Conservation (phyloP, 1,140 invertebrate genomes). For the Stegodyphus mimosarum region DNA sequence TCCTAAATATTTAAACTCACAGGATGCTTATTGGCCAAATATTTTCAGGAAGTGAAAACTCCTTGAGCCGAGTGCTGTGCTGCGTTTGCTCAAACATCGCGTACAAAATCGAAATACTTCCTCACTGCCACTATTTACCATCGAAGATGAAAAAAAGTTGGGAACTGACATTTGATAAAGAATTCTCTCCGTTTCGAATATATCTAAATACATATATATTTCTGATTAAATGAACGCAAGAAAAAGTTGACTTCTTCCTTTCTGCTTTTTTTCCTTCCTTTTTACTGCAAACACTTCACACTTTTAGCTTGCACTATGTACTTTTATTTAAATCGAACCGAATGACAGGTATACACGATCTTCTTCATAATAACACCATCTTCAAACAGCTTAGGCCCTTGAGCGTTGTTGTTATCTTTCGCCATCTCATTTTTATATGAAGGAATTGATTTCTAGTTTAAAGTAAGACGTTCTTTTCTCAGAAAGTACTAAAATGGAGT, state of each 20-base stretch:
- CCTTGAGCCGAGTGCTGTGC: neutral
- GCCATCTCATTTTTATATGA: constrained; percentile 17
- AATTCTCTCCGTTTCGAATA: neutral
- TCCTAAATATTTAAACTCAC: neutral
- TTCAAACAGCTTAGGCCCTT: constrained; percentile 25
- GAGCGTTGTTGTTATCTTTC: constrained; percentile 7
- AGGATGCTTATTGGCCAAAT: neutral
- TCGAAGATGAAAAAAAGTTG: neutral
- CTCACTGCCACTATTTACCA: neutral
- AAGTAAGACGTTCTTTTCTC: no score
- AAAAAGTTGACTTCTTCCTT: constrained; percentile 19
- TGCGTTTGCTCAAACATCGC: neutral
- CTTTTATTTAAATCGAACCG: constrained; percentile 38
- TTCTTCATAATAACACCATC: constrained; percentile 21
- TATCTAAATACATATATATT: constrained; percentile 48
- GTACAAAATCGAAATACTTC: neutral
- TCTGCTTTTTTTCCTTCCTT: neutral
- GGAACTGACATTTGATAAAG: neutral
- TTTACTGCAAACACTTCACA: constrained; percentile 24
- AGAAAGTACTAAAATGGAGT: neutral
- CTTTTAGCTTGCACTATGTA: neutral
- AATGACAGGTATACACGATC: constrained; percentile 32
- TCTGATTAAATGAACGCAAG: constrained; percentile 34
- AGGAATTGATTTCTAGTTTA: neutral
- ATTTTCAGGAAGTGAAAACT: neutral